phyloP scores from a whole-genome alignment of 2,888 invertebrate genomes.

The Digitonthophagus gazella region DNA sequence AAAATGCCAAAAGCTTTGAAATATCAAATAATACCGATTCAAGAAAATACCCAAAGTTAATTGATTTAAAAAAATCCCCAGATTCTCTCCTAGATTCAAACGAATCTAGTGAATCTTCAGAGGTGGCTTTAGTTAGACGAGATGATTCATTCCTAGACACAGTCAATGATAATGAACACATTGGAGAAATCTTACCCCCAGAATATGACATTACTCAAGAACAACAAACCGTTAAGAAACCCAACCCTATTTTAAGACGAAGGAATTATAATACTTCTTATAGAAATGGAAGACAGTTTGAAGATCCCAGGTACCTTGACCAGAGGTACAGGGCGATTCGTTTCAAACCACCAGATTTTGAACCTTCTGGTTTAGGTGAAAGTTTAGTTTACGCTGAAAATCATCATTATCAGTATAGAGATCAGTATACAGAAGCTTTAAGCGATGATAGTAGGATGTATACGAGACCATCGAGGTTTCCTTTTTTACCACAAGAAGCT shows the following conservation, averaged over 20 bases:
- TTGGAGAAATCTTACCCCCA: constrained; percentile 48
- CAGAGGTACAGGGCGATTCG: constrained; percentile 22
- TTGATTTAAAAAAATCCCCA: background rate
- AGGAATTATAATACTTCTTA: constrained; percentile 9
- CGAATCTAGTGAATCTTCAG: background rate
- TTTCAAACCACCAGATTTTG: constrained; percentile 27
- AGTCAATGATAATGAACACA: constrained; percentile 44
- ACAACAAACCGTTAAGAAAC: constrained; percentile 1
- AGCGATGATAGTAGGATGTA: constrained; percentile 20
- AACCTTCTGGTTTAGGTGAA: constrained; percentile 33
- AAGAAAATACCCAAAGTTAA: background rate
- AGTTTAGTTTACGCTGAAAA: constrained; percentile 21
- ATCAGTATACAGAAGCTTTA: constrained; percentile 16
- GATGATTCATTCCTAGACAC: constrained; percentile 31
- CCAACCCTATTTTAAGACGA: constrained; percentile 10
- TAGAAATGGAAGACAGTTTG: constrained; percentile 19
- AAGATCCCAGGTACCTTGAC: constrained; percentile 20
- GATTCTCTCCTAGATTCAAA: constrained; percentile 4
- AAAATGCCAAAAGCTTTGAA: constrained; percentile 21
- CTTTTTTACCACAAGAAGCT: constrained; percentile 2
- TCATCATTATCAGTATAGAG: constrained; percentile 22
- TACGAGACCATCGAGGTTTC: constrained; percentile 19
- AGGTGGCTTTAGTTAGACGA: constrained; percentile 21
- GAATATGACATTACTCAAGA: constrained; percentile 34
- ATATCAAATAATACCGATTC: constrained; percentile 8